These are phyloP conservation scores for Beroe ovata DNA, from an alignment of 37 sponge, comb jelly and placozoan species.

Conservation along the genomic window DNA sequence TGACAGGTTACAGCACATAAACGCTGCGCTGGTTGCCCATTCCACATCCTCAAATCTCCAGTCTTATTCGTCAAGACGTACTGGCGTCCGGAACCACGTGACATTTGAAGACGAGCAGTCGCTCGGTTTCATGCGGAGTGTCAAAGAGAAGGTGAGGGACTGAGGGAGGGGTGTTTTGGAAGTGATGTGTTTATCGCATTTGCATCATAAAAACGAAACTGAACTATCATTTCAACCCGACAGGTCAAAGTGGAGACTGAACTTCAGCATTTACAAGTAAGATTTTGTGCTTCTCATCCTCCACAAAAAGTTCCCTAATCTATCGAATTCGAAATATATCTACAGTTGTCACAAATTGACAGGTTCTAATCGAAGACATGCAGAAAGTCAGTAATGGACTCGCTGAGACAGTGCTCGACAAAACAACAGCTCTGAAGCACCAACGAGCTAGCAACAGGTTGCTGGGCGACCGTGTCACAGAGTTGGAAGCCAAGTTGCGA, in stretches of 20 bases:
- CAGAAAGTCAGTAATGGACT: slow-evolving; percentile 65
- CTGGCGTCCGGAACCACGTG: background rate
- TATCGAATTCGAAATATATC: too few species aligned
- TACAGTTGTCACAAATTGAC: too few species aligned
- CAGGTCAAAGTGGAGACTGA: slow-evolving; percentile 29
- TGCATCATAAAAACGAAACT: too few species aligned
- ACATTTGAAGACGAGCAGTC: slow-evolving; percentile 25
- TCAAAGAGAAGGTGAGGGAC: slow-evolving; percentile 24
- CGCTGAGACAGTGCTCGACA: slow-evolving; percentile 46
- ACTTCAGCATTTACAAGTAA: slow-evolving; percentile 5
- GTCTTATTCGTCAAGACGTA: background rate
- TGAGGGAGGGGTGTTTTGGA: background rate
- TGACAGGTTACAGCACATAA: slow-evolving; percentile 62
- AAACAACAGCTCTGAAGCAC: slow-evolving; percentile 39
- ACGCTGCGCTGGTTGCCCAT: slow-evolving; percentile 52
- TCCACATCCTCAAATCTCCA: too few species aligned
- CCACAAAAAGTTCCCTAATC: too few species aligned
- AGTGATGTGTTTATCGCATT: too few species aligned
- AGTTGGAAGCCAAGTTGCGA: slow-evolving; percentile 52
- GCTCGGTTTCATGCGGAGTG: slow-evolving; percentile 24
- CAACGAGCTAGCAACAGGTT: slow-evolving; percentile 45
- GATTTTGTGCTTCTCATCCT: too few species aligned
- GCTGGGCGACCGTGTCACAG: slow-evolving; percentile 55
- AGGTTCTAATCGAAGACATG: slow-evolving; percentile 31
- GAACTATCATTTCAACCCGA: too few species aligned